Evolutionary conservation across 1,140 invertebrate genomes (phyloP), one percentile per base, ranked within the genome.

Genomic region (Manduca sexta): DNA sequence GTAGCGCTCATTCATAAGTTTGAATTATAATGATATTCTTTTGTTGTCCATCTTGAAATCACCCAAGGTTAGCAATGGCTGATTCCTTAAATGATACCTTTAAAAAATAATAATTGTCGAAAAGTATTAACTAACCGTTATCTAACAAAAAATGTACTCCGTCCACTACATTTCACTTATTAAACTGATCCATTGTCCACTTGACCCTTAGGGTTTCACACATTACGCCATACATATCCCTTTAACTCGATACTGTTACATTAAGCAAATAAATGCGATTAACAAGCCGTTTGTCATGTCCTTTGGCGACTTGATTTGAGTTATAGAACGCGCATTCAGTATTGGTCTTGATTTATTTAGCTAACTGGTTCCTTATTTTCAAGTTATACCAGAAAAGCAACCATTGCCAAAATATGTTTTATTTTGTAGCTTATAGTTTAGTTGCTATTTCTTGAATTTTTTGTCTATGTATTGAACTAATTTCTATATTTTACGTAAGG

Each of bases 281-380:
- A 74, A 74, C 66, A 60, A 69, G 56, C 63, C 66, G 66, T 78
- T 63, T 61, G 55, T 69, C 57, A 63, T 48, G 51, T 49, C 44
- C 46, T 45, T 45, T 45, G 14, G 34, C 13, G 57, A 60, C 52
- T 72, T 60, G 64, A 68, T 69, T 69, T 65, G 60, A 72, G 61
- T 61, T 45, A 38, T 49, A 62, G 50, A 43, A 51, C 57, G 47
- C 57, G 47, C 54, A 16, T 12, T 8, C 8, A 5, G 21, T 2
- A 40, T 15, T 42, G 61, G 69, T 64, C 57, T 41, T 31, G 38
- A 37, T 49, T 58, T 65, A 67, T 72, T 56, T 69, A 70, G 44
- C 52, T 53, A 62, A 62, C 55, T 48, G 55, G 64, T 63, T 64
- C 30, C 21, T 30, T 38, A 35, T 29, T 40, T 45, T 49, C 44